Conservation (phyloP, 2,888 invertebrate species). For the Amblyjoppa fuscipennis region DNA sequence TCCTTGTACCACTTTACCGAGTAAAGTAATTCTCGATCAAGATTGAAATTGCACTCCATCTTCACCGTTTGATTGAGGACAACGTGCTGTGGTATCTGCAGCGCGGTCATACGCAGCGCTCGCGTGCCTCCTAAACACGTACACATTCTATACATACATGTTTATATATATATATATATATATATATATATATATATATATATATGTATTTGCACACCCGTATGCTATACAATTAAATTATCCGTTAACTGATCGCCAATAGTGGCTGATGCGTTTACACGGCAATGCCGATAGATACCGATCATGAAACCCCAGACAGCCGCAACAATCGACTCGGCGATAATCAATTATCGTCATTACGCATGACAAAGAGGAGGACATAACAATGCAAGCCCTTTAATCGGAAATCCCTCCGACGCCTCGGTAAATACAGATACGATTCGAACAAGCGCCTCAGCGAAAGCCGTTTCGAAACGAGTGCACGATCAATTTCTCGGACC, state of each 20-base stretch:
- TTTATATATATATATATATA: background rate
- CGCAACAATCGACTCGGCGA: slow-evolving; percentile 1
- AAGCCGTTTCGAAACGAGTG: background rate
- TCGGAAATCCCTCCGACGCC: slow-evolving; percentile 10
- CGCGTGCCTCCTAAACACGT: slow-evolving; percentile 64
- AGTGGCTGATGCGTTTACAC: slow-evolving; percentile 35
- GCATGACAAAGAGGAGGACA: slow-evolving; percentile 3
- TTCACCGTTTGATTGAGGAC: slow-evolving; percentile 84
- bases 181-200: slow-evolving; percentile 2
- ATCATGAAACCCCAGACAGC: slow-evolving; percentile 26
- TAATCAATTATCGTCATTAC: slow-evolving; percentile 42
- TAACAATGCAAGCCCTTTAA: slow-evolving; percentile 1
- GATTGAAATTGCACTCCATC: slow-evolving; percentile 85
- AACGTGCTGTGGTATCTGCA: slow-evolving; percentile 84
- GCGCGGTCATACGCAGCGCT: slow-evolving; percentile 83
- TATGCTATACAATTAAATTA: slow-evolving; percentile 38
- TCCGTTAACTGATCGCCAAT: slow-evolving; percentile 42
- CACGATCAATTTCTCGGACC: background rate
- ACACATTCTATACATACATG: background rate
- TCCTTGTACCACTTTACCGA: slow-evolving; percentile 86
- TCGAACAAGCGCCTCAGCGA: slow-evolving; percentile 18
- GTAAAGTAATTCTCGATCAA: slow-evolving; percentile 84
- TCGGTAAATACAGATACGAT: slow-evolving; percentile 30
- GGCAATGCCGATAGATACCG: slow-evolving; percentile 42
- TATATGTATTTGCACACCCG: slow-evolving; percentile 9